These are phyloP conservation scores for Zaprionus inermis DNA, from an alignment of 1,140 invertebrate species.

Conservation along the genomic window DNA sequence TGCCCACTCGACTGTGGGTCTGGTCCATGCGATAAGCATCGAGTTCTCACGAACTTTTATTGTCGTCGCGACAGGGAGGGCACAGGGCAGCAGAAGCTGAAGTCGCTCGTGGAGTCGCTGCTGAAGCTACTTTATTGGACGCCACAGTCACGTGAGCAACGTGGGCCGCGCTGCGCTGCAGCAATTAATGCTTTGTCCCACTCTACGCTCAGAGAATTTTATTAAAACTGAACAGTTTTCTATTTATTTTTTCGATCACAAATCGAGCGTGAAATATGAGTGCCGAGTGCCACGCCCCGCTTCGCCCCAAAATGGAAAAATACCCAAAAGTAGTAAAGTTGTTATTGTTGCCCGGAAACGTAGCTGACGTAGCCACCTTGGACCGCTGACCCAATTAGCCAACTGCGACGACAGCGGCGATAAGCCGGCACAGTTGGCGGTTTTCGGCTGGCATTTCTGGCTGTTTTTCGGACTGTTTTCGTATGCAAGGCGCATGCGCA, in stretches of 20 bases:
- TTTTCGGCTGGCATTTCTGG: not conserved
- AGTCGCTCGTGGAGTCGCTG: not conserved
- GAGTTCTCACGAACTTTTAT: slow-evolving; percentile 82
- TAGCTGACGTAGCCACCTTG: slow-evolving; percentile 19
- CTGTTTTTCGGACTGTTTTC: not conserved
- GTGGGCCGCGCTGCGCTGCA: slow-evolving; percentile 30
- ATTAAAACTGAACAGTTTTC: slow-evolving; percentile 5
- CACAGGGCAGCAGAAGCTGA: slow-evolving; percentile 23
- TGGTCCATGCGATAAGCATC: slow-evolving; percentile 74
- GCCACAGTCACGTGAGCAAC: slow-evolving; percentile 39
- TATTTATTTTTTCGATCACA: slow-evolving; percentile 8
- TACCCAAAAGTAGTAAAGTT: slow-evolving; percentile 18
- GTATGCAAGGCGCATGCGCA: slow-evolving; percentile 57
- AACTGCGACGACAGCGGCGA: slow-evolving; percentile 2
- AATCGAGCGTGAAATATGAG: slow-evolving; percentile 74
- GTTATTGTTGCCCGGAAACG: slow-evolving; percentile 32
- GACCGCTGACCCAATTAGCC: slow-evolving; percentile 42
- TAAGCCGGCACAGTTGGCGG: slow-evolving; percentile 11
- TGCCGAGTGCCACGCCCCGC: slow-evolving; percentile 10
- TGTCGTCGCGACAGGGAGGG: slow-evolving; percentile 47
- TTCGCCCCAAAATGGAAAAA: not conserved
- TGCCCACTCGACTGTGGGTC: slow-evolving; percentile 46
- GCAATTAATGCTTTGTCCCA: slow-evolving; percentile 39
- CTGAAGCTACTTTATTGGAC: slow-evolving; percentile 32
- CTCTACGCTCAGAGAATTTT: too few relatives aligned